Percentiles rank a stretch among this genome's conserved stretches.
Evolutionary conservation across 2,113 vertebrate species (phyloP).

Genomic region (Myrmophylax atrothorax): DNA sequence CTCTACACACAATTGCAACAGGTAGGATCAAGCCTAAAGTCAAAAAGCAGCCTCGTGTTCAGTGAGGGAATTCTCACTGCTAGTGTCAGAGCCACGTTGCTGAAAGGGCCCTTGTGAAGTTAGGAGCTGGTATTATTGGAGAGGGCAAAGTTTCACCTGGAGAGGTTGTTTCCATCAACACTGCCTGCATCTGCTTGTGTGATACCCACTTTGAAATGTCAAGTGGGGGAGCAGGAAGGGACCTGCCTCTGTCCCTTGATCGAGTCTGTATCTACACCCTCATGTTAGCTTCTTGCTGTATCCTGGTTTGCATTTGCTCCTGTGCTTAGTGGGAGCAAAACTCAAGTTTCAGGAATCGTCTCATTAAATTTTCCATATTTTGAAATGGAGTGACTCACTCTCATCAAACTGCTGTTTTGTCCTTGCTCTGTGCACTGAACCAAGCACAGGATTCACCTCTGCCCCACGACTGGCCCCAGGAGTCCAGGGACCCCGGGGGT

Average conservation of each 20-base stretch:
- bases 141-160: neutral
- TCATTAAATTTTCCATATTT: constrained; percentile 44
- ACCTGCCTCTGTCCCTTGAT: fast-evolving
- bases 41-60: neutral
- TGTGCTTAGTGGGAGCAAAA: constrained; percentile 6
- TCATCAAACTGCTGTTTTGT: neutral
- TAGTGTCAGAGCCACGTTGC: neutral
- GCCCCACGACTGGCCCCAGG: neutral
- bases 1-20: neutral
- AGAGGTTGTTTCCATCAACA: neutral
- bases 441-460: neutral
- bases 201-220: neutral
- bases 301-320: neutral
- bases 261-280: neutral
- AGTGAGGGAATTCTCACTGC: neutral
- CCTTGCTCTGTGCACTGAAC: neutral
- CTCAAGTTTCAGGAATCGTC: constrained; percentile 41
- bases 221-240: neutral
- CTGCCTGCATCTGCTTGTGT: neutral
- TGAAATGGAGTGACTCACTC: constrained; percentile 31
- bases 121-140: neutral
- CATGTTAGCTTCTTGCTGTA: neutral
- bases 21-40: neutral
- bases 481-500: neutral
- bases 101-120: neutral